Percentiles rank a stretch among this genome's conserved stretches.
Conservation (phyloP, 2,113 vertebrate species). For the Globicephala melas region DNA sequence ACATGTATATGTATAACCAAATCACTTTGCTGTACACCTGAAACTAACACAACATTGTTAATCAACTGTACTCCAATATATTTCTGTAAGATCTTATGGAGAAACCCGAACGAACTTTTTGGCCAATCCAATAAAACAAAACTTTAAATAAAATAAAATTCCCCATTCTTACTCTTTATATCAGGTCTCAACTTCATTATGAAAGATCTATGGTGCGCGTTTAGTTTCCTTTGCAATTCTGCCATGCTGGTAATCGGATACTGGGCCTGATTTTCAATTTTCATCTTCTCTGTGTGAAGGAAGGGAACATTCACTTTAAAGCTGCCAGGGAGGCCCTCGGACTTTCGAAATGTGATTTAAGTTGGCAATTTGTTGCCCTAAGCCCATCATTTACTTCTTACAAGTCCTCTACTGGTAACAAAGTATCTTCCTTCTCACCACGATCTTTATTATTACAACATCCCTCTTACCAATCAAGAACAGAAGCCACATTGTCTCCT, state of each 20-base stretch:
- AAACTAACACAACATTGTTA: neutral
- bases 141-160: neutral
- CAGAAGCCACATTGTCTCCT: neutral
- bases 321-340: rapidly evolving
- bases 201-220: too few relatives aligned
- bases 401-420: neutral
- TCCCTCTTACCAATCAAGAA: neutral
- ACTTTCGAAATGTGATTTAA: neutral
- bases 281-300: neutral
- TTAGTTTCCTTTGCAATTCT: neutral
- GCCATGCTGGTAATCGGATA: neutral
- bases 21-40: neutral
- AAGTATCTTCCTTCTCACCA: neutral
- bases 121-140: neutral
- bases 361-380: neutral
- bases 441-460: neutral
- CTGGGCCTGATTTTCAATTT: neutral
- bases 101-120: too few relatives aligned
- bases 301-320: neutral
- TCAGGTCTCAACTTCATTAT: neutral
- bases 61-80: neutral
- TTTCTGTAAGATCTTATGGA: too few relatives aligned
- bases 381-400: neutral
- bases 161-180: neutral
- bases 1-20: neutral